Evolutionary conservation across 2,888 invertebrate genomes (phyloP).

Genomic region (Apotomis turbidana): DNA sequence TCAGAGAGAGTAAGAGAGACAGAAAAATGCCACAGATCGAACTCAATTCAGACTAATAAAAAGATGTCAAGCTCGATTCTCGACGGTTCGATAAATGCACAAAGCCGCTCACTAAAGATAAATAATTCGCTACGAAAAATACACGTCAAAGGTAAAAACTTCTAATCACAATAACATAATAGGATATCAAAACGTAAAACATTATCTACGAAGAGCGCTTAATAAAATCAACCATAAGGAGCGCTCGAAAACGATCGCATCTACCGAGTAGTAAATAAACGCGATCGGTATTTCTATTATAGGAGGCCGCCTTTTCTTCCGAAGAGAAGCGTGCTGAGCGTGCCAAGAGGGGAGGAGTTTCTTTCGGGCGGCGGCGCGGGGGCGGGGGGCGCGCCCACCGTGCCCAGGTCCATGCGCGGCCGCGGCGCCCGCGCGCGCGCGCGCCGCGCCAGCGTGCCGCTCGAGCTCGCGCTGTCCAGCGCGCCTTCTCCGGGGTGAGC

Average conservation of each 20-base stretch:
- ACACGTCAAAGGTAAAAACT: constrained; percentile 67
- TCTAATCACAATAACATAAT: constrained; percentile 50
- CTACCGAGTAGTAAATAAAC: constrained; percentile 10
- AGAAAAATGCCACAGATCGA: constrained; percentile 50
- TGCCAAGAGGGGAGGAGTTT: constrained; percentile 85
- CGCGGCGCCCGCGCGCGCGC: constrained; percentile 73
- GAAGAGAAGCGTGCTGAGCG: constrained; percentile 91
- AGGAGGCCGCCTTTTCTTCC: constrained; percentile 94
- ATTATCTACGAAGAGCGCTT: constrained; percentile 40
- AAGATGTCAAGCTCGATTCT: constrained; percentile 42
- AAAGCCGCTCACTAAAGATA: constrained; percentile 56
- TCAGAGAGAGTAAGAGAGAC: constrained; percentile 49
- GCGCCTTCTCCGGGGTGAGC: constrained; percentile 85
- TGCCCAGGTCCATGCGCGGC: constrained; percentile 72
- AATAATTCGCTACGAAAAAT: constrained; percentile 62
- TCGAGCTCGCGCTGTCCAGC: constrained; percentile 67
- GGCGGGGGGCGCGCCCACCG: constrained; percentile 62
- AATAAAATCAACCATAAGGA: constrained; percentile 14
- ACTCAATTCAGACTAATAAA: constrained; percentile 43
- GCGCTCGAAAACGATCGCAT: constrained; percentile 4
- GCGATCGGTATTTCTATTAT: constrained; percentile 50
- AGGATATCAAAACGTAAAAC: constrained; percentile 58
- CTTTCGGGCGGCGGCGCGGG: constrained; percentile 55
- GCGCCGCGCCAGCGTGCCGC: constrained; percentile 59
- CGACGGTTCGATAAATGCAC: constrained; percentile 72